Conservation (phyloP, 92 coral and sea anemone genomes). For the Epizoanthus rinbou region DNA sequence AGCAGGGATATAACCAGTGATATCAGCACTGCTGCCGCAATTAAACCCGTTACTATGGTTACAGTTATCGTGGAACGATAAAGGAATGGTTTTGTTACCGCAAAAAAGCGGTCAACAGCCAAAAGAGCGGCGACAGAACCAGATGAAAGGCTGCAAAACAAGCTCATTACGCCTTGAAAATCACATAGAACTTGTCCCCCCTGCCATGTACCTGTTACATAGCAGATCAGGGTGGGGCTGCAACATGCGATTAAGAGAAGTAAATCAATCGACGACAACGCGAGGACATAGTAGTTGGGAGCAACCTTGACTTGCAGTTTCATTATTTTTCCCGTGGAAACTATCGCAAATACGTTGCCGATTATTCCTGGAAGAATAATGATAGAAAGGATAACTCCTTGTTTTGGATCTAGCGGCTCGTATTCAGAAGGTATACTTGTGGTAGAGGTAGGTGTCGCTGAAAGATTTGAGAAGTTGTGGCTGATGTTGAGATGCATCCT, state of each 20-base stretch:
- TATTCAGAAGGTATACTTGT: neutral
- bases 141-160: constrained; percentile 34
- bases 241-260: constrained; percentile 27
- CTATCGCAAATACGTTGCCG: constrained; percentile 34
- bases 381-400: constrained; percentile 1
- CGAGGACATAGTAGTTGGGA: constrained; percentile 35
- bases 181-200: constrained; percentile 35
- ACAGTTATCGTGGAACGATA: constrained; percentile 26
- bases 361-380: constrained; percentile 43
- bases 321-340: constrained; percentile 26
- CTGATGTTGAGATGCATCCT: neutral
- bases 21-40: neutral
- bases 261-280: constrained; percentile 32
- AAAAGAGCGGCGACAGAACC: constrained; percentile 34
- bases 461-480: neutral
- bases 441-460: neutral
- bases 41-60: neutral
- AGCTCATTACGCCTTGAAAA: constrained; percentile 37
- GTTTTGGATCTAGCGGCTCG: constrained; percentile 23
- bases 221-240: constrained; percentile 28
- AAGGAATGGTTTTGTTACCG: constrained; percentile 33
- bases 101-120: constrained; percentile 38
- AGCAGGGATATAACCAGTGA: constrained; percentile 14
- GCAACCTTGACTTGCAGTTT: constrained; percentile 41
- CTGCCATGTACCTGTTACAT: constrained; percentile 23